Evolutionary conservation across 2,113 vertebrate species (phyloP), one percentile per base, ranked within the genome.

Genomic region (Aptenodytes patagonicus): DNA sequence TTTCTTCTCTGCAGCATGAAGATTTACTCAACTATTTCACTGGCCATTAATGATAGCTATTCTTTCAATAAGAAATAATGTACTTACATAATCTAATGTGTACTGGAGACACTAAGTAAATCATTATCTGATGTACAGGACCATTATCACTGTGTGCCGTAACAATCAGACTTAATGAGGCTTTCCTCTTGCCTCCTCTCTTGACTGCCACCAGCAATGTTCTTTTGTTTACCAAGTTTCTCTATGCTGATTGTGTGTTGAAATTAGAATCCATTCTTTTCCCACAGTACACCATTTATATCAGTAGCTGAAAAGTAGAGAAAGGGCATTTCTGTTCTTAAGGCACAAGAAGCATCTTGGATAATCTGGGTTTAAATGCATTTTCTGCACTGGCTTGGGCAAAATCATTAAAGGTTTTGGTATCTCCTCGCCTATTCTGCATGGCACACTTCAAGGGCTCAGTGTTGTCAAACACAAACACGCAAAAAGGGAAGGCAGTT

Each of bases 151-250:
- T 68, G 79, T 55, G 58, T 83, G 52, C 88, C 60, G 44, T 22
- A 94, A 57, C 88, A 92, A 83, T 86, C 90, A 89, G 64, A 88
- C 11, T 91, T 96, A 92, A 90, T 55, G 79, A 97, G 86, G 64
- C 58, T 92, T 92, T 90, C 69, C 90, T 81, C 57, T 58, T 68
- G 42, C 64, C 68, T 86, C 51, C 54, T 91, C 71, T 68, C 70
- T 68, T 76, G 31, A 80, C 70, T 66, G 82, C 64, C 76, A 94
- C 60, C 55, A 97, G 38, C 80, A 78, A 77, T 7, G 13, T 57
- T 90, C 88, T 88, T 75, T 62, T 96, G 90, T 94, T 96, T 96
- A 94, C 88, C 18, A 66, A 55, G 46, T 77, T 78, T 65, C 71
- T 92, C 51, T 57, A 1, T 17, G 46, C 51, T 73, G 78, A 72